A percentile compares a stretch with the other conserved stretches of the same genome.
These are phyloP conservation scores for Ptychodera flava DNA, from an alignment of 35 echinoderm and acorn worm genomes.

Conservation along the genomic window DNA sequence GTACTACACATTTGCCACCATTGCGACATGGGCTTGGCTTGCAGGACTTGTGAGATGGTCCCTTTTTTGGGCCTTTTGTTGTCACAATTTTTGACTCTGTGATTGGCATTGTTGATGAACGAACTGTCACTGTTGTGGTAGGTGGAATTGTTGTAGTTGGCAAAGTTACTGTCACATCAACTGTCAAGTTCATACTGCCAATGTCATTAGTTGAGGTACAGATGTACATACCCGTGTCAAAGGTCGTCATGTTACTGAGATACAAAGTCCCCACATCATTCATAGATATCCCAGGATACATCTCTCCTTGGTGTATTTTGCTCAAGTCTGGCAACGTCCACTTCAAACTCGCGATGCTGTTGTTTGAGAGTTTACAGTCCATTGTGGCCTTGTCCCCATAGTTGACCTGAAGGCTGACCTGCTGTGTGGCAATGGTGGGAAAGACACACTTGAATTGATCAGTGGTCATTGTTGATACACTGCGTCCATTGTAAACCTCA, in stretches of 20 bases:
- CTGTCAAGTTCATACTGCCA: slow-evolving; percentile 29
- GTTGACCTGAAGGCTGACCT: neutral
- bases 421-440: neutral
- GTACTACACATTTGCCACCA: slow-evolving; percentile 57
- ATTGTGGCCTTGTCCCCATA: neutral
- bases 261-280: slow-evolving; percentile 28
- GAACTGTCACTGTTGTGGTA: no score
- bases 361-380: neutral
- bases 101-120: no score
- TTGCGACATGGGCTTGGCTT: slow-evolving; percentile 77
- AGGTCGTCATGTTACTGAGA: slow-evolving; percentile 21
- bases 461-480: neutral
- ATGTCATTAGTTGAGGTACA: slow-evolving; percentile 39
- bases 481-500: neutral
- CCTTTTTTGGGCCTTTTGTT: no score
- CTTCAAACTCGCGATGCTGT: neutral
- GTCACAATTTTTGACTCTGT: no score
- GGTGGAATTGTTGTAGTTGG: slow-evolving; percentile 10
- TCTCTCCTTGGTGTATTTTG: neutral
- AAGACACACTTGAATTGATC: neutral
- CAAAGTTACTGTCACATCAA: slow-evolving; percentile 16
- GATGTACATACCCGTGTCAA: slow-evolving; percentile 26
- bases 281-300: neutral
- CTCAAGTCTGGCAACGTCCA: neutral
- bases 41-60: no score